Base-by-base conservation (phyloP, 2,888 invertebrate species). In the Bhutanitis thaidina region DNA sequence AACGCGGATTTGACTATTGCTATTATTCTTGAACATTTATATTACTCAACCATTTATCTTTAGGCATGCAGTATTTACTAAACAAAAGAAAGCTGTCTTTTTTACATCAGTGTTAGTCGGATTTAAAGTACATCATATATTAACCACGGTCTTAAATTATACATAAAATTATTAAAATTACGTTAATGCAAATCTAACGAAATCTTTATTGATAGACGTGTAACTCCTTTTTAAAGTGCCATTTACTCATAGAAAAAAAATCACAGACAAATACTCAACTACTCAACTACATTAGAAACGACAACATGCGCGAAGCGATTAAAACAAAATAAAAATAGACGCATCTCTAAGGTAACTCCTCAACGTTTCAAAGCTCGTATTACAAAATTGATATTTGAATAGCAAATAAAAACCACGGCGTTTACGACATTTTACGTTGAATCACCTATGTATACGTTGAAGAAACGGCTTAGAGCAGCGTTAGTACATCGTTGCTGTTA, bases 331-430 rank as follows among this genome's bases (percentile, higher is more conserved):
- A 29, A 37, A 40, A 51, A 43, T 4, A 35, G n/a, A 41, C 45
- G 46, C 51, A 36, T 46, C 51, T 51, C 51, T 51, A 44, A 51
- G 45, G 29, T 39, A 40, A 46, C 46, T 46, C 46, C 46, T 45
- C 46, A 51, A 51, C 51, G 40, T 46, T 35, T 30, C 40, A 29
- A 51, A 45, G 40, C 51, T 43, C n/a, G 30, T 15, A 51, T 27
- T 12, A 51, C 7, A 27, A 27, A 46, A 3, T 39, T 50, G 25
- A 44, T 27, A 44, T 27, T 27, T 30, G 32, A 44, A 50, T 27
- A 20, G 51, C 51, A 51, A 51, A 51, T 3, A 5, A 14, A 36
- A 51, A 51, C 20, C 40, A 37, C 45, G 45, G 45, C 49, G 35
- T 30, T 49, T 29, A 43, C 45, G 45, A 51, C 44, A 45, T 14